Percentiles rank a stretch among this genome's conserved stretches.
Evolutionary conservation across 2,113 vertebrate genomes (phyloP).

Genomic region (Sus scrofa): DNA sequence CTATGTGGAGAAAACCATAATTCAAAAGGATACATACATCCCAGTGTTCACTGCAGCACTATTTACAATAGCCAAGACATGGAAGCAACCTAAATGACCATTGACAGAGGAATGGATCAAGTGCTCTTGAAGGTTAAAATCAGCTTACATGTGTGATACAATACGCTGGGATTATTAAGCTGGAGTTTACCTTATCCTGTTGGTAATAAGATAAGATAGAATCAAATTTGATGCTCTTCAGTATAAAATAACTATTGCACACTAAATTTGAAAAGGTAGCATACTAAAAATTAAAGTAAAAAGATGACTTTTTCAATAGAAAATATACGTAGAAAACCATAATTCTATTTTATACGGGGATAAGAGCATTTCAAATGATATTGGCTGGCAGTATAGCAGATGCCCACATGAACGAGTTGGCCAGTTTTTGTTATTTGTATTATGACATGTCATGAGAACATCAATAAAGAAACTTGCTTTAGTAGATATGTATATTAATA

Average conservation of each 20-base stretch:
- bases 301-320: neutral
- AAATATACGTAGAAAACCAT: neutral
- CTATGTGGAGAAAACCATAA: too few relatives aligned
- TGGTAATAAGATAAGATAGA: neutral
- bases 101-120: neutral
- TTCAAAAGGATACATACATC: too few relatives aligned
- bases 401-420: constrained; percentile 62
- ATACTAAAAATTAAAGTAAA: neutral
- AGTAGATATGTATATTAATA: constrained; percentile 81
- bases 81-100: too few relatives aligned
- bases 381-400: constrained; percentile 47
- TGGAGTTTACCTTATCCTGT: neutral
- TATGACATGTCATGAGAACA: constrained; percentile 67
- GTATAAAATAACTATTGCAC: neutral
- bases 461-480: constrained; percentile 73
- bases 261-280: neutral
- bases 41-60: too few relatives aligned
- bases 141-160: neutral
- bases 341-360: constrained; percentile 11
- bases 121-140: constrained; percentile 7
- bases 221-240: neutral
- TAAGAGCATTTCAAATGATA: constrained; percentile 47
- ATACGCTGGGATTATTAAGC: neutral
- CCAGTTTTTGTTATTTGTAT: constrained; percentile 70
- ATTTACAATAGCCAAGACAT: too few relatives aligned